Conservation (phyloP, 2,113 vertebrate genomes). For the Coregonus clupeaformis region DNA sequence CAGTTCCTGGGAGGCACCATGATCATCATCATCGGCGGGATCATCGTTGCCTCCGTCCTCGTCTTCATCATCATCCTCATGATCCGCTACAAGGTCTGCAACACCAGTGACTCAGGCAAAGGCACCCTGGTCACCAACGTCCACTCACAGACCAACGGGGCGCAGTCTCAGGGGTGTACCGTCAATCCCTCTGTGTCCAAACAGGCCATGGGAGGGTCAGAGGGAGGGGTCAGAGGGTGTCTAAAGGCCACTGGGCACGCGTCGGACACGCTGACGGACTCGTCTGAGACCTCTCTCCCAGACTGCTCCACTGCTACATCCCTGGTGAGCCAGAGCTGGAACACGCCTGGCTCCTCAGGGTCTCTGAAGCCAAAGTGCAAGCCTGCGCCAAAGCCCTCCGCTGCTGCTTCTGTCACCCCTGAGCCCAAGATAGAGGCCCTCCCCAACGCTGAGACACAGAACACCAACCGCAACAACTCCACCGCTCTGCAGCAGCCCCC, state of each 20-base stretch:
- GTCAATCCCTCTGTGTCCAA: constrained; percentile 86
- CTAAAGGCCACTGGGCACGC: constrained; percentile 53
- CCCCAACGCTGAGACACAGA: constrained; percentile 79
- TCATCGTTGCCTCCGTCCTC: constrained; percentile 96
- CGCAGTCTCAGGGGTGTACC: constrained; percentile 83
- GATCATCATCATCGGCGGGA: constrained; percentile 99
- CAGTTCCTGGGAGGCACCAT: constrained; percentile 98
- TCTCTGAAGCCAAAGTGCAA: constrained; percentile 89
- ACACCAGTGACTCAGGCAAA: constrained; percentile 80
- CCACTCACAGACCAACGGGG: constrained; percentile 94
- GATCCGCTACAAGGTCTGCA: constrained; percentile 99
- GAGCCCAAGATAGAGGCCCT: constrained; percentile 70
- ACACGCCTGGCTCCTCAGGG: constrained; percentile 62
- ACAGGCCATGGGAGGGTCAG: constrained; percentile 76
- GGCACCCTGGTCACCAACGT: constrained; percentile 88
- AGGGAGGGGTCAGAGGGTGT: constrained; percentile 67
- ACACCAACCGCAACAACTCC: constrained; percentile 97
- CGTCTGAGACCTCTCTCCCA: constrained; percentile 78
- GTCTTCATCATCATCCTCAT: constrained; percentile 99
- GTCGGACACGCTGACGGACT: constrained; percentile 66
- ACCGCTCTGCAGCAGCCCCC: constrained; percentile 79
- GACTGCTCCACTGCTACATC: constrained; percentile 86
- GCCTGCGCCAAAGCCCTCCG: constrained; percentile 73
- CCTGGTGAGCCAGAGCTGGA: constrained; percentile 82
- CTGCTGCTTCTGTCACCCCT: constrained; percentile 18